Percentiles rank a stretch among this genome's conserved stretches.
Conservation (phyloP, 2,797 vertebrate genomes). For the Pristis pectinata region DNA sequence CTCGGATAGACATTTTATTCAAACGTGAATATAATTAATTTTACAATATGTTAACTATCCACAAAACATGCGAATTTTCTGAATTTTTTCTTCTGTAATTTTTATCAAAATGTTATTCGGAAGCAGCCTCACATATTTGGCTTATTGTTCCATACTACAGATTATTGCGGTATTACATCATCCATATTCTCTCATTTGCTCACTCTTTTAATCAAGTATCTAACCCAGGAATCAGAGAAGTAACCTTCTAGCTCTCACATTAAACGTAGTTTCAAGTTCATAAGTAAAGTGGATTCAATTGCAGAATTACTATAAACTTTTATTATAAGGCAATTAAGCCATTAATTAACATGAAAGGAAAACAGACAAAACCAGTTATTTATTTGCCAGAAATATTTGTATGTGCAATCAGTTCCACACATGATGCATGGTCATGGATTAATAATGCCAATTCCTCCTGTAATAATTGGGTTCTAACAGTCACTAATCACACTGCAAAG, state of each 20-base stretch:
- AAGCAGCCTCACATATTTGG: neutral
- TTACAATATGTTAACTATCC: neutral
- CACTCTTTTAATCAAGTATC: neutral
- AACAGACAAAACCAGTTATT: neutral
- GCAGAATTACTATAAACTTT: neutral
- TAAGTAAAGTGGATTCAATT: neutral
- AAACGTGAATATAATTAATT: neutral
- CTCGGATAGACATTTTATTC: neutral
- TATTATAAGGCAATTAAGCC: neutral
- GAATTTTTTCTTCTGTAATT: neutral
- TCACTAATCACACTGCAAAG: no score
- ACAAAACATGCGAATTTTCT: neutral
- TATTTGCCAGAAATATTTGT: neutral
- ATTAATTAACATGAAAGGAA: constrained; percentile 12
- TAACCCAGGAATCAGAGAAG: neutral
- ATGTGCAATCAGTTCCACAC: neutral
- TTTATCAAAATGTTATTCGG: no score
- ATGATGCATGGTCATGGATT: no score
- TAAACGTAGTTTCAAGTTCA: neutral
- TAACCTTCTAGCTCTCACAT: no score
- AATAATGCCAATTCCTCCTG: no score
- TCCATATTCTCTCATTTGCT: neutral
- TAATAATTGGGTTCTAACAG: no score
- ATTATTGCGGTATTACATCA: no score
- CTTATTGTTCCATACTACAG: neutral